Percentiles rank a stretch among this genome's conserved stretches.
These are phyloP conservation scores for Prietella phreatophila DNA, from an alignment of 2,113 vertebrate species.

Conservation along the genomic window DNA sequence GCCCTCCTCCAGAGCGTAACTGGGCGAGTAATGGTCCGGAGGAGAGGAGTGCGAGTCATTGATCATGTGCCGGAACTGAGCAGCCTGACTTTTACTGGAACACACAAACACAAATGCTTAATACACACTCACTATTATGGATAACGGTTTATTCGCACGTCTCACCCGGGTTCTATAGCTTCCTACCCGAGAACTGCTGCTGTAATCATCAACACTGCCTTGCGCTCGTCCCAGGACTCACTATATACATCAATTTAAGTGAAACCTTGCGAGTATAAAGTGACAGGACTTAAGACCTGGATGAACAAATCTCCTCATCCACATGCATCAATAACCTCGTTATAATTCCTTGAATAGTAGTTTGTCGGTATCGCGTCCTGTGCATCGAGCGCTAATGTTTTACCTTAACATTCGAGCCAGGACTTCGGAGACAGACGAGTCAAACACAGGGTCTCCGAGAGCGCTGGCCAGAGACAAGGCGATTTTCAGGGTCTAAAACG, in stretches of 20 bases:
- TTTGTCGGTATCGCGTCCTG: background rate
- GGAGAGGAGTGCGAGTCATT: slow-evolving; percentile 80
- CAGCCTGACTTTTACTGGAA: slow-evolving; percentile 83
- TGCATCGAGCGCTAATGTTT: background rate
- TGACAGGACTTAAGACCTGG: background rate
- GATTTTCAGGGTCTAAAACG: slow-evolving; percentile 85
- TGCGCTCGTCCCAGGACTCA: background rate
- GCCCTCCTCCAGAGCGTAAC: slow-evolving; percentile 71
- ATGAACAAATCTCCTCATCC: background rate
- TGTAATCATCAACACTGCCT: background rate
- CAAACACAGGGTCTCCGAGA: slow-evolving; percentile 85
- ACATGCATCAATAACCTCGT: too few species aligned
- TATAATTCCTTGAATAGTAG: background rate
- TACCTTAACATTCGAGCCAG: slow-evolving; percentile 88
- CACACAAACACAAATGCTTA: slow-evolving; percentile 5
- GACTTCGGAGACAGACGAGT: slow-evolving; percentile 75
- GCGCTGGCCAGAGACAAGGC: slow-evolving; percentile 83
- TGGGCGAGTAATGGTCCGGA: slow-evolving; percentile 67
- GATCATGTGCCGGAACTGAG: slow-evolving; percentile 81
- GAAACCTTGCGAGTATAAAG: background rate
- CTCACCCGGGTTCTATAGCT: background rate
- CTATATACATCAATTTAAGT: background rate
- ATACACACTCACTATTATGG: background rate
- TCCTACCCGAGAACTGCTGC: background rate
- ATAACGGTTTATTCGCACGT: background rate